Base-by-base conservation (phyloP, 2,113 vertebrate genomes). In the Microtus pennsylvanicus region DNA sequence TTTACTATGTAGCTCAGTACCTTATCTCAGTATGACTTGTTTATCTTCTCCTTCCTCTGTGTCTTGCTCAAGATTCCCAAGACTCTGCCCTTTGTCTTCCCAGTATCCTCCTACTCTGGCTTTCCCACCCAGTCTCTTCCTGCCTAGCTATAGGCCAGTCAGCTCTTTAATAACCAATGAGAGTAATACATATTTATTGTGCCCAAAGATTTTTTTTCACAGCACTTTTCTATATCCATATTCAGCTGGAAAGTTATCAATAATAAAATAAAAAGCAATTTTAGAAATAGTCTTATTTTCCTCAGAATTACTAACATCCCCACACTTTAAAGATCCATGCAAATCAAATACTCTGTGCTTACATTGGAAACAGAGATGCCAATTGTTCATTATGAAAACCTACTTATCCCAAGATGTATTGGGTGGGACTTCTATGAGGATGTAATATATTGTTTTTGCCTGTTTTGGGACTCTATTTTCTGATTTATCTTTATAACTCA, bases 401-500 rank as follows among this genome's bases (percentile, higher is more conserved):
- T n/a, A 6, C 16, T 21, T 47, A 16, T 16, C 4, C 35, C 61
- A 52, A 55, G n/a, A 13, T 81, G 33, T 82, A 47, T 7, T 89
- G 80, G 22, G 42, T 28, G 24, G 30, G 58, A 35, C 17, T 78
- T 83, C 61, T 74, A 0, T 30, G 14, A 38, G 50, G 91, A 82
- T 70, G 17, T 52, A 70, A 47, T 74, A 24, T 93, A 50, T 3
- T 87, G 33, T 58, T 67, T 77, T 63, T 89, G 75, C 0, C 22
- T 26, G 52, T 13, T 89, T 89, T 83, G 76, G 67, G 50, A n/a
- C 17, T 83, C 6, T 80, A 5, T 89, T 9, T 87, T 65, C 50
- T 90, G 38, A 75, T 47, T 92, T 96, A 83, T 95, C 90, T 91
- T 93, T 78, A 28, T 75, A 75, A 30, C 5, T 83, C 35, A 88